Percentiles rank a stretch among this genome's conserved stretches.
Evolutionary conservation across 1,140 invertebrate genomes (phyloP).

Genomic region (Calosoma granatense): DNA sequence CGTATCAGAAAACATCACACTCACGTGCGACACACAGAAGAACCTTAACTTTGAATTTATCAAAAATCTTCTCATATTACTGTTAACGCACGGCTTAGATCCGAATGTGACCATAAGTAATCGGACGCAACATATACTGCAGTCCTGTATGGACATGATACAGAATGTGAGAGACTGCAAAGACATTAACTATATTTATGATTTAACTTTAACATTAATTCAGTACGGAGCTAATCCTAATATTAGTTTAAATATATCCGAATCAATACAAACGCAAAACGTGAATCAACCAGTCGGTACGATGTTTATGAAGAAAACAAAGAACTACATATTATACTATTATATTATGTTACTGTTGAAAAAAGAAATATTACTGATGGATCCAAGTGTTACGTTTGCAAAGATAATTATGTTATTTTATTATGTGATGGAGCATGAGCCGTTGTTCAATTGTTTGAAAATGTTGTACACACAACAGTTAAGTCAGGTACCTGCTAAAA

Average conservation of each 20-base stretch:
- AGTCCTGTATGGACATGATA: conserved; percentile 59
- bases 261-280: conserved; percentile 34
- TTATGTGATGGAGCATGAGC: conserved; percentile 54
- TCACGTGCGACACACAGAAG: conserved; percentile 52
- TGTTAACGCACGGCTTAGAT: conserved; percentile 59
- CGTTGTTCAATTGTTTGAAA: conserved; percentile 50
- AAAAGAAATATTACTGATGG: conserved; percentile 56
- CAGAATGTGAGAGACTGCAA: conserved; percentile 51
- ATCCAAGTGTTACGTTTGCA: conserved; percentile 49
- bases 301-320: conserved; percentile 49
- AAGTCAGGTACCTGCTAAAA: conserved; percentile 51
- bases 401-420: conserved; percentile 57
- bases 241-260: conserved; percentile 39
- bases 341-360: conserved; percentile 56
- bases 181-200: conserved; percentile 58
- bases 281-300: conserved; percentile 32
- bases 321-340: conserved; percentile 55
- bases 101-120: conserved; percentile 46
- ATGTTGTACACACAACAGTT: conserved; percentile 53
- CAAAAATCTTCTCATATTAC: conserved; percentile 52
- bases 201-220: conserved; percentile 53
- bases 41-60: conserved; percentile 53
- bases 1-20: conserved; percentile 60
- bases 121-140: conserved; percentile 53
- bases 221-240: conserved; percentile 57